A percentile compares a stretch with the other conserved stretches of the same genome.
Conservation (phyloP, 1,140 invertebrate genomes). For the Caenorhabditis brenneri region DNA sequence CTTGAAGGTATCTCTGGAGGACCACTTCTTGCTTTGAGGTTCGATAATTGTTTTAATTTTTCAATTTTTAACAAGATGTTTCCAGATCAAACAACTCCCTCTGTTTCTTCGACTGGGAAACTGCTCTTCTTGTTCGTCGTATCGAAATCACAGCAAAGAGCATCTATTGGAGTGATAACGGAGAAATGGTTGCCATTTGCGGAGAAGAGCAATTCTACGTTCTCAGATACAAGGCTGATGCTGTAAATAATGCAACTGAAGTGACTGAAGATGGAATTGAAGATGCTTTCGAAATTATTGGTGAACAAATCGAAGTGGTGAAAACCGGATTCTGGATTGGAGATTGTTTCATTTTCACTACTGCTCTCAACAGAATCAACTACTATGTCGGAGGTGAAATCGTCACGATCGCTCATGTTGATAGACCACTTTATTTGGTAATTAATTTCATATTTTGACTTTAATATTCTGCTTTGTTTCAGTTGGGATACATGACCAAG, state of each 20-base stretch:
- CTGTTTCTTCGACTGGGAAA: constrained; percentile 97
- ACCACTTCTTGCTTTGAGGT: constrained; percentile 83
- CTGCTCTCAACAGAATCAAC: constrained; percentile 93
- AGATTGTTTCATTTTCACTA: constrained; percentile 99
- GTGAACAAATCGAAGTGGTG: constrained; percentile 87
- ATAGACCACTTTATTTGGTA: constrained; percentile 76
- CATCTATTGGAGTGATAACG: constrained; percentile 96
- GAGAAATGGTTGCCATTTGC: constrained; percentile 84
- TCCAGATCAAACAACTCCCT: constrained; percentile 85
- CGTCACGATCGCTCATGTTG: constrained; percentile 94
- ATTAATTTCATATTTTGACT: not conserved
- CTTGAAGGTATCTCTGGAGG: constrained; percentile 87
- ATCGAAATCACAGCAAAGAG: constrained; percentile 88
- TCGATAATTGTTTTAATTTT: no score
- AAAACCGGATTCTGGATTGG: constrained; percentile 97
- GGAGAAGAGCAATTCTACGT: constrained; percentile 96
- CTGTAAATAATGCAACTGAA: constrained; percentile 79
- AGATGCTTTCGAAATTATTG: constrained; percentile 87
- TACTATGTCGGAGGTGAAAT: constrained; percentile 99
- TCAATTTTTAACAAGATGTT: no score
- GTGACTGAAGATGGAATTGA: constrained; percentile 92
- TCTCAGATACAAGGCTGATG: constrained; percentile 81
- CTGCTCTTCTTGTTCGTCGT: constrained; percentile 84
- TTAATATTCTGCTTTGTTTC: constrained; percentile 59
- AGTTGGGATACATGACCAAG: constrained; percentile 94